Evolutionary conservation across 2,113 vertebrate species (phyloP), one percentile per base, ranked within the genome.

Genomic region (Lophotis ruficrista): DNA sequence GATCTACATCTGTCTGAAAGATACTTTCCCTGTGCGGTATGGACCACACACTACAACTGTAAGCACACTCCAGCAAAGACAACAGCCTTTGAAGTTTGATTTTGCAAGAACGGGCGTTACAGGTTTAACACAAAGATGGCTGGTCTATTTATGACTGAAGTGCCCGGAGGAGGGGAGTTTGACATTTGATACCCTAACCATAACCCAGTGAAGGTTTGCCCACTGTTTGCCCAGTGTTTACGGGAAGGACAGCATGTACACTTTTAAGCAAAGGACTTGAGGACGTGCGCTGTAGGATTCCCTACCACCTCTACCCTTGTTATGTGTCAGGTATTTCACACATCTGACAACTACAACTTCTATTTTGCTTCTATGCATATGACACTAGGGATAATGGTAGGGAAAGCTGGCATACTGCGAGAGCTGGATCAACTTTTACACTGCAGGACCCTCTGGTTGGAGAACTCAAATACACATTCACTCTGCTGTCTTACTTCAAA

Each of bases 221-320:
- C n/a, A n/a, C n/a, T 10, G 10, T 45, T 84, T 76, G 70, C 62
- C 45, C 47, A 45, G 22, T 9, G 33, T 17, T 89, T 50, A 20
- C 11, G 38, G 18, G 17, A 47, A 79, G 4, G 18, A 57, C 7
- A 47, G 22, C 0, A 1, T 6, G 11, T 14, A 12, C 11, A 11
- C 17, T 35, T 51, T 14, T 2, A 45, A 53, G 54, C 41, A 57
- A 75, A 95, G 12, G 17, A 76, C 1, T 4, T n/a, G 50, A 70
- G 14, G 57, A 48, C 0, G 0, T 24, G 51, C 17, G 15, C 20
- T 66, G 35, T 56, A 72, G 38, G 80, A 18, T 12, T 86, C 38
- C 22, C 33, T 48, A 31, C 33, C 71, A 61, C 16, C 22, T 4
- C 20, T 7, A 4, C 13, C 47, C 13, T 77, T 9, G 7, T 9